Percentiles rank a stretch among this genome's conserved stretches.
These are phyloP conservation scores for Ophiodon elongatus DNA, from an alignment of 2,113 vertebrate species.

Conservation along the genomic window DNA sequence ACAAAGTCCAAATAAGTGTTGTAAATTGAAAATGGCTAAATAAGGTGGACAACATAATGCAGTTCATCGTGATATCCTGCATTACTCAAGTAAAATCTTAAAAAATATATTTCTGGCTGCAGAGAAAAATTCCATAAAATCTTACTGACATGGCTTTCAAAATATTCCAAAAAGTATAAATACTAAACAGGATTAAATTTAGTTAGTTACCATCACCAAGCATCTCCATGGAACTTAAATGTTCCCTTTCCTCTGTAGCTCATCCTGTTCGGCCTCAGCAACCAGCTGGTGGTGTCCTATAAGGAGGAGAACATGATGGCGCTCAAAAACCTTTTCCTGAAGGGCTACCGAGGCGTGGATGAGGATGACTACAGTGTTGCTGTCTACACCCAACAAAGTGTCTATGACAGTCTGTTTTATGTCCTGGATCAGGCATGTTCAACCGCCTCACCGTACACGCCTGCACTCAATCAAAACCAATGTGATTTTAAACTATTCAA, in stretches of 20 bases:
- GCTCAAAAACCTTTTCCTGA: constrained; percentile 95
- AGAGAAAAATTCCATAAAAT: not conserved
- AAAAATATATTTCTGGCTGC: not conserved
- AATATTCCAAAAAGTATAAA: not conserved
- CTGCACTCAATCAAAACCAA: not conserved
- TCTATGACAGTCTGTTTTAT: constrained; percentile 90
- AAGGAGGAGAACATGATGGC: constrained; percentile 93
- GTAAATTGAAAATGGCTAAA: not conserved
- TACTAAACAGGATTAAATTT: not conserved
- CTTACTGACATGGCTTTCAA: not conserved
- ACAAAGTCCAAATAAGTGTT: not conserved
- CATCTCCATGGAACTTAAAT: not conserved
- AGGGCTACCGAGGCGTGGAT: constrained; percentile 89
- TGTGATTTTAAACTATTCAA: not conserved
- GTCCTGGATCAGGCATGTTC: constrained; percentile 90
- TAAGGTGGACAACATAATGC: too few species aligned
- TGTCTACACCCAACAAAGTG: constrained; percentile 88
- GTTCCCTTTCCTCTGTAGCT: constrained; percentile 82
- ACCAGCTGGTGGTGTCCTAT: constrained; percentile 95
- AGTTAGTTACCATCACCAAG: too few species aligned
- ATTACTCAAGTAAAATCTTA: not conserved
- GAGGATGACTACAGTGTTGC: constrained; percentile 92
- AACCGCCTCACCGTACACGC: not conserved
- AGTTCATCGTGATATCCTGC: not conserved
- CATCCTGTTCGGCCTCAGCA: constrained; percentile 94